Evolutionary conservation across 2,113 vertebrate genomes (phyloP).

Genomic region (Marmota monax): DNA sequence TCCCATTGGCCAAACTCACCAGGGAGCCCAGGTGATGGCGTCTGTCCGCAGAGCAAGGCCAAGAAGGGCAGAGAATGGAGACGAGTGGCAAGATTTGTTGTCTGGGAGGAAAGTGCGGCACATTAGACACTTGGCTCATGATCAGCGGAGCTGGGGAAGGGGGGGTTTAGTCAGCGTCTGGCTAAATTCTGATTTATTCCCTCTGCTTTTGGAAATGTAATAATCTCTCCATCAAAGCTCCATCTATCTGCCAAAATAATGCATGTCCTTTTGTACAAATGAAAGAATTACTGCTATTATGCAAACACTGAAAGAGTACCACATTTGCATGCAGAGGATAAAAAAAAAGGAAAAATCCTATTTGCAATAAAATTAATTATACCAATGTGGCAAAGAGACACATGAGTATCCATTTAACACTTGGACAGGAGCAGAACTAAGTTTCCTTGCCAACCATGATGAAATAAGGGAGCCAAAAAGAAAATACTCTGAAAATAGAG

Average conservation of each 20-base stretch:
- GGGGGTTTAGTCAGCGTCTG: constrained; percentile 71
- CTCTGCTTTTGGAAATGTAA: constrained; percentile 83
- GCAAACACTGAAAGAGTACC: constrained; percentile 79
- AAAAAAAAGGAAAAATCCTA: constrained; percentile 77
- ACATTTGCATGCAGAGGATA: constrained; percentile 78
- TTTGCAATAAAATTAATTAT: constrained; percentile 83
- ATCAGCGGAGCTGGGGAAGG: constrained; percentile 45
- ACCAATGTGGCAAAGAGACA: constrained; percentile 79
- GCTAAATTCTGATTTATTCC: constrained; percentile 82
- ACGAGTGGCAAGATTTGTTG: background rate
- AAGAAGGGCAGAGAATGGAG: background rate
- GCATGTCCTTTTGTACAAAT: constrained; percentile 81
- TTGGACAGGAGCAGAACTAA: constrained; percentile 75
- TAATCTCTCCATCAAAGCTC: constrained; percentile 83
- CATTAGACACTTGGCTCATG: constrained; percentile 48
- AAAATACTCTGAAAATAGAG: constrained; percentile 76
- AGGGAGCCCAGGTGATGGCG: background rate
- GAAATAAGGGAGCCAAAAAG: constrained; percentile 76
- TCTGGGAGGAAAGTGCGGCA: constrained; percentile 10
- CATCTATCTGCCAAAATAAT: constrained; percentile 84
- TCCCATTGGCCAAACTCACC: background rate
- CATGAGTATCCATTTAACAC: constrained; percentile 81
- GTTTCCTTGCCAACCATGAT: constrained; percentile 76
- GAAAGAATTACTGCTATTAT: constrained; percentile 83
- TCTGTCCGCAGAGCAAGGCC: background rate